These are phyloP conservation scores for Liasis olivaceus DNA, from an alignment of 2,797 vertebrate species.

Conservation along the genomic window DNA sequence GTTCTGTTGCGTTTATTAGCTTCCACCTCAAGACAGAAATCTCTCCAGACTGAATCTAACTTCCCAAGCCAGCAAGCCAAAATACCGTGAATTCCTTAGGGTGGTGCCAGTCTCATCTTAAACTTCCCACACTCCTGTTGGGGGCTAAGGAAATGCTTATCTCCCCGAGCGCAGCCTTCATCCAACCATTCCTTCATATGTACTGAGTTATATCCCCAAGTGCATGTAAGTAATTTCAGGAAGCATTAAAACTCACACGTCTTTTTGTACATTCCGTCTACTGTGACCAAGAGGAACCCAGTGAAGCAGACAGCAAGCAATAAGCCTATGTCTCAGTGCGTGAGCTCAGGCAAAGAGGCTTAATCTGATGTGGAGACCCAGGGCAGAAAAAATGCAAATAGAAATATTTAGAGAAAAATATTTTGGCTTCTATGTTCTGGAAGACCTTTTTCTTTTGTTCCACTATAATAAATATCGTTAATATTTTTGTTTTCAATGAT, in stretches of 20 bases:
- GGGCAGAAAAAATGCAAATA: background rate
- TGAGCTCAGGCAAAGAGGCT: background rate
- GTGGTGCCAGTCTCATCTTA: too few relatives aligned
- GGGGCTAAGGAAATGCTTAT: too few relatives aligned
- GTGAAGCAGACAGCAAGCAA: background rate
- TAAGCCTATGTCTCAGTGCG: background rate
- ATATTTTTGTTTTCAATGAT: background rate
- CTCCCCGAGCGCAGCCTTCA: too few relatives aligned
- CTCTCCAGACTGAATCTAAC: too few relatives aligned
- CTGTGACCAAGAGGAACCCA: background rate
- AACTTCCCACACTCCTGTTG: too few relatives aligned
- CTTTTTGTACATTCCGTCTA: background rate
- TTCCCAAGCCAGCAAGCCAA: too few relatives aligned
- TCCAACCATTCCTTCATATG: too few relatives aligned
- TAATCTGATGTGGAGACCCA: background rate
- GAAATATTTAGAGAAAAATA: background rate
- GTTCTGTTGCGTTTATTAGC: too few relatives aligned
- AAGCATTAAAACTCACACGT: background rate
- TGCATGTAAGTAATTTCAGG: too few relatives aligned
- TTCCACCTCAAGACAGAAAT: too few relatives aligned
- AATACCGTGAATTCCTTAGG: too few relatives aligned
- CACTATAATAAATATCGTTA: background rate
- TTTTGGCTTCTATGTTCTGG: background rate
- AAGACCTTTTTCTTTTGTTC: background rate
- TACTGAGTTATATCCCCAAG: too few relatives aligned